Base-by-base conservation (phyloP, 2,113 vertebrate genomes). In the Ciconia maguari region DNA sequence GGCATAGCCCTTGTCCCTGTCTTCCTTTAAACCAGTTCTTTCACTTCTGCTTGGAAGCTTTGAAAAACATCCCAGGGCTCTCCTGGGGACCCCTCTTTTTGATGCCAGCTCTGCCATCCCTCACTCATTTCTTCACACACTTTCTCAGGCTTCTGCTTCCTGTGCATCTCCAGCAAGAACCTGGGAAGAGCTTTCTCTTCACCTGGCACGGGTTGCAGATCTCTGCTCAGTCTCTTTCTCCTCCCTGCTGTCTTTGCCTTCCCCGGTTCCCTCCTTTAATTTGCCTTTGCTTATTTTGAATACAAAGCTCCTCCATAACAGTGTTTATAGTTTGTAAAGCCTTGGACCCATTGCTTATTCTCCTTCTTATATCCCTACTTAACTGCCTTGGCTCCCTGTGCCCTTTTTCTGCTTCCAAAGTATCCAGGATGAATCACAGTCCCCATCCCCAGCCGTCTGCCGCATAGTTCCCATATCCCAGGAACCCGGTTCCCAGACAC, bases 231-330 rank as follows among this genome's bases (percentile, higher is more conserved):
- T n/a, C 68, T 71, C 52, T 48, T 65, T 49, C 78, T 85, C n/a
- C 62, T 90, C 76, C 9, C 25, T 29, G 30, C 22, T 79, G 24
- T 2, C 49, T 85, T 32, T 86, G 65, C 81, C 64, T 85, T 75
- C 71, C 68, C 48, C 46, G 11, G 15, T 58, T 49, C 78, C 55
- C 62, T 90, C 49, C 55, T 95, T 96, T 92, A 91, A 94, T 96
- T 91, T 93, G 87, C 86, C 84, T 96, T 87, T 96, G 93, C 93
- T 96, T 96, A 68, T 96, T 97, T 96, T 90, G 88, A 93, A 49
- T 94, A 71, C 87, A 95, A 61, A 94, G 79, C 92, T 93, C 60
- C 70, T 82, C 83, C 87, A 80, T 57, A 17, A 6, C 79, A 87
- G 60, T 97, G 95, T 97, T 97, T 97, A 96, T 2, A 95, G 66